phyloP scores from a whole-genome alignment of 2,797 vertebrate genomes.

The Xerus rutilus region DNA sequence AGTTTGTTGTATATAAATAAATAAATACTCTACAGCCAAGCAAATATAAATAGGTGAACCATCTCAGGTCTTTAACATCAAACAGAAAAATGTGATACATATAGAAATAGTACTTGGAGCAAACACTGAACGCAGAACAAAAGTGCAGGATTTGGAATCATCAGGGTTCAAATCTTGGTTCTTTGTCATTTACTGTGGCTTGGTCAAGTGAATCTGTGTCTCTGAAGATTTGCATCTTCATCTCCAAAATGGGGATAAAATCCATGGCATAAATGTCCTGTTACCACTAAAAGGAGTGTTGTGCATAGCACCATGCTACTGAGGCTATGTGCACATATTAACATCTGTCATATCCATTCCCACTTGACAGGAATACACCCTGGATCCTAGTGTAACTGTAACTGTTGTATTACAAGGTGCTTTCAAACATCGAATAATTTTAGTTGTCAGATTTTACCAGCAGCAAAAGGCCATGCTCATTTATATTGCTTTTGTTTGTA shows the following conservation, averaged over 20 bases:
- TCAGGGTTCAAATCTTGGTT: background rate
- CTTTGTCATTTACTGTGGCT: background rate
- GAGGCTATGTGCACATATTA: background rate
- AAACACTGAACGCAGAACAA: background rate
- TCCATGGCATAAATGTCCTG: background rate
- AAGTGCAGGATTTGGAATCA: background rate
- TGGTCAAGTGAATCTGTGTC: background rate
- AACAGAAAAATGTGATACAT: background rate
- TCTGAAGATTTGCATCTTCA: background rate
- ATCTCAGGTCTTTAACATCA: background rate
- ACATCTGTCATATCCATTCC: background rate
- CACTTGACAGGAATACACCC: background rate
- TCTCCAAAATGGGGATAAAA: background rate
- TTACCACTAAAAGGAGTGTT: too few relatives aligned
- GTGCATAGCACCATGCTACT: background rate
- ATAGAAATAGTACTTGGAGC: background rate
- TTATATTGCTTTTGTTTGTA: background rate
- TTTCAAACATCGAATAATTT: constrained; percentile 55
- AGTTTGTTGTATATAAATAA: background rate
- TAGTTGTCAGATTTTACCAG: background rate
- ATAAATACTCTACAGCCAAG: background rate
- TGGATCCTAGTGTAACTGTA: background rate
- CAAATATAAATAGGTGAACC: background rate
- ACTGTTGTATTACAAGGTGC: background rate
- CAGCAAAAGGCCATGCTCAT: background rate